Conservation (phyloP, 2,113 vertebrate genomes). For the Carassius gibelio region DNA sequence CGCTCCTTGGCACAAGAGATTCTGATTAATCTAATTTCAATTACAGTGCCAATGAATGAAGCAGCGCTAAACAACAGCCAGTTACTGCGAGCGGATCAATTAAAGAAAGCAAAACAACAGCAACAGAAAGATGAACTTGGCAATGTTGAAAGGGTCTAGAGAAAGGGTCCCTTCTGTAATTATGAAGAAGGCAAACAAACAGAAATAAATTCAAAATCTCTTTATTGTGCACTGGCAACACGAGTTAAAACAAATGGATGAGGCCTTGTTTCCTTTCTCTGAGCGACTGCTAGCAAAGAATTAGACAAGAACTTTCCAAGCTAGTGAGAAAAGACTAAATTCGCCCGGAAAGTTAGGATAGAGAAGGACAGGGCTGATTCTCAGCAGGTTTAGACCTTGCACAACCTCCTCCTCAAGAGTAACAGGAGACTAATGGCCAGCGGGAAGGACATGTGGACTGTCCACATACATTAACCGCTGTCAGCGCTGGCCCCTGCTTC, state of each 20-base stretch:
- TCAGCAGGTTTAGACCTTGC: slow-evolving; percentile 11
- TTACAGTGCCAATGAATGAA: slow-evolving; percentile 36
- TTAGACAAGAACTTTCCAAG: slow-evolving; percentile 19
- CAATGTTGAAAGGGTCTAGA: background rate
- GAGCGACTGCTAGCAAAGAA: slow-evolving; percentile 1
- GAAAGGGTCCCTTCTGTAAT: slow-evolving; percentile 17
- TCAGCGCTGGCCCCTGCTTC: background rate
- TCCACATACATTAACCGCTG: slow-evolving; percentile 40
- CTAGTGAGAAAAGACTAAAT: slow-evolving; percentile 26
- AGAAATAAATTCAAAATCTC: slow-evolving; percentile 1
- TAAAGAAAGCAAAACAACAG: slow-evolving; percentile 33
- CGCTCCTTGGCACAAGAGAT: slow-evolving; percentile 27
- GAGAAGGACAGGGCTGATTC: slow-evolving; percentile 17
- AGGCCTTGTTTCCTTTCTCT: background rate
- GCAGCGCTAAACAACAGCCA: slow-evolving; percentile 42
- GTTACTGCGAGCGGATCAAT: slow-evolving; percentile 17
- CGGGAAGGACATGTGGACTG: slow-evolving; percentile 39
- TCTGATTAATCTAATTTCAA: slow-evolving; percentile 45
- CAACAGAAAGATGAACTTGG: slow-evolving; percentile 18
- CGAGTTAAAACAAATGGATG: background rate
- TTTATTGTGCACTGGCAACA: background rate
- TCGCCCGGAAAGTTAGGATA: background rate
- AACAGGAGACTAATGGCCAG: slow-evolving; percentile 10
- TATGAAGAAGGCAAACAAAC: background rate
- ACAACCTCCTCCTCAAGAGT: slow-evolving; percentile 8